Conservation (phyloP, 2,888 invertebrate species). For the Chloromyia formosa region DNA sequence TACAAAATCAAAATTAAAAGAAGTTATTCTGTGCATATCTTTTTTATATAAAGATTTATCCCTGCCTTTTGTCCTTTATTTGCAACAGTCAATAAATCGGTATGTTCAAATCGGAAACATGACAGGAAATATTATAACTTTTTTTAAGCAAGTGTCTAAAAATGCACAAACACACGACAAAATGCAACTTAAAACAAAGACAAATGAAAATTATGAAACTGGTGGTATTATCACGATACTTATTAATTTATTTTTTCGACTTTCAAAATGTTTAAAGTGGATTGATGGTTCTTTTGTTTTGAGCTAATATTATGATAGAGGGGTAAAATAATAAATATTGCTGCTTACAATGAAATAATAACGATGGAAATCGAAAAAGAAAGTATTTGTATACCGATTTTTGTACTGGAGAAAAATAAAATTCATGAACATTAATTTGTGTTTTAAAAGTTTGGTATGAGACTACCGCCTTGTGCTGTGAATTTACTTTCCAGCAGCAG, state of each 20-base stretch:
- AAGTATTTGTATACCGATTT: conserved; percentile 45
- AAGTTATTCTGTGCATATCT: conserved; percentile 14
- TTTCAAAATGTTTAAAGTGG: no score
- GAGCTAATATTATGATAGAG: no score
- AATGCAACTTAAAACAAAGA: no score
- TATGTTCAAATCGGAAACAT: not conserved
- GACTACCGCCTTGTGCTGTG: no score
- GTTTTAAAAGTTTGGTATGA: no score
- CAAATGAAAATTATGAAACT: no score
- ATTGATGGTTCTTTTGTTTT: no score
- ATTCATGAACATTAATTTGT: conserved; percentile 21
- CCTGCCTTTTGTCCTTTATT: conserved; percentile 1
- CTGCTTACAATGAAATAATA: conserved; percentile 27
- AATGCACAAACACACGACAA: no score
- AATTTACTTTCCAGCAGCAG: no score
- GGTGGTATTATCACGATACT: no score
- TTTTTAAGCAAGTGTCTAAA: not conserved
- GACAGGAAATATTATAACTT: not conserved
- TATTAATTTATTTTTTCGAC: no score
- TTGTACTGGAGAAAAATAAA: conserved; percentile 43
- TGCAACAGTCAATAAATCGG: conserved; percentile 20
- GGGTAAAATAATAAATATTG: no score
- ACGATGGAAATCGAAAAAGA: conserved; percentile 15
- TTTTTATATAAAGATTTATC: conserved; percentile 1
- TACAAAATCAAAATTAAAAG: conserved; percentile 6